Evolutionary conservation across 2,113 vertebrate species (phyloP), one percentile per base, ranked within the genome.

Genomic region (Nansenia antarctica): DNA sequence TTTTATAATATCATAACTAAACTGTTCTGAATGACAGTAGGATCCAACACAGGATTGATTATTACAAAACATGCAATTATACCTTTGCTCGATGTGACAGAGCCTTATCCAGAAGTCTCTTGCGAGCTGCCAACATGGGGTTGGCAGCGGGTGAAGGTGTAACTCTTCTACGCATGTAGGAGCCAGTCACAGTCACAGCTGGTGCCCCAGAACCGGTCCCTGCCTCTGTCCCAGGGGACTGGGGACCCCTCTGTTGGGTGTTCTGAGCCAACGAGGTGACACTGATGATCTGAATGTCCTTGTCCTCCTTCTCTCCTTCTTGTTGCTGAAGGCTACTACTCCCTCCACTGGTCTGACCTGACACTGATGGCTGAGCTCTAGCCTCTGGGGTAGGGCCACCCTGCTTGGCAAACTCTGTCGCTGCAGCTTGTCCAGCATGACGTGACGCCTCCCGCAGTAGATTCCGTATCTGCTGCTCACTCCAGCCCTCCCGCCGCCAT

Each of bases 31-130:
- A 5, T 42, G 39, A 42, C n/a, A n/a, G n/a, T n/a, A n/a, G n/a
- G n/a, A n/a, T n/a, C 42, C 14, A 29, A 26, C 9, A 61, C 27
- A 62, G 18, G 12, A 9, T n/a, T n/a, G n/a, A n/a, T n/a, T n/a
- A n/a, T 22, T 62, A 70, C 7, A 35, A 54, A 20, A 62, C 9
- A 37, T 37, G 4, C n/a, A 14, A 26, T 47, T 24, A 8, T 87
- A 94, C 93, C 92, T 92, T 92, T 47, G 91, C 86, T 69, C 91
- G 92, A 52, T 93, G 87, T 9, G 90, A 84, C 73, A 92, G 30
- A 2, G 91, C 90, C 81, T 93, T 93, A 61, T 93, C 93, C 81
- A 93, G 34, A 1, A 90, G 83, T 69, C 83, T 92, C 75, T 86
- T 93, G 57, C 90, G 92, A 60, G 90, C 89, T 24, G 88, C 86